A percentile compares a stretch with the other conserved stretches of the same genome.
Conservation (phyloP, 2,113 vertebrate genomes). For the Siniperca chuatsi region DNA sequence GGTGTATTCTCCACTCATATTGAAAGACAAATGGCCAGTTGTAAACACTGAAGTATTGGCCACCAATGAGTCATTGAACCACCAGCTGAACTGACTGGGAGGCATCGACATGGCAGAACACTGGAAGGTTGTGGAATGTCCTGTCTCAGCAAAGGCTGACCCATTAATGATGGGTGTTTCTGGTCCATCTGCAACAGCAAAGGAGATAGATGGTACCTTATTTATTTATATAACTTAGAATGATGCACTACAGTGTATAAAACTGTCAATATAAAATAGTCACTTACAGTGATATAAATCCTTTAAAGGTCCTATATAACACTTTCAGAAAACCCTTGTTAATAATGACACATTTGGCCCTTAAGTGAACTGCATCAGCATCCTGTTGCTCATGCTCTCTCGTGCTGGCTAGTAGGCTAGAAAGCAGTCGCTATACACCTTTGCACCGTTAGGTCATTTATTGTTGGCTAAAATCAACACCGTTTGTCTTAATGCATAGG, state of each 20-base stretch:
- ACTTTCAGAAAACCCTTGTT: no score
- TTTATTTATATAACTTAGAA: not conserved
- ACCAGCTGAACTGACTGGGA: constrained; percentile 70
- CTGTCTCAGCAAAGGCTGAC: constrained; percentile 51
- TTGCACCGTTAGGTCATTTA: no score
- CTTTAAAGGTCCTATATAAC: not conserved
- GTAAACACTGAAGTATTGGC: constrained; percentile 44
- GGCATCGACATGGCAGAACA: constrained; percentile 75
- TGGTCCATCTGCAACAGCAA: constrained; percentile 61
- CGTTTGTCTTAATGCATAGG: no score
- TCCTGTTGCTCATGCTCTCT: no score
- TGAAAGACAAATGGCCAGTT: constrained; percentile 34
- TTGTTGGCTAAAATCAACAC: no score
- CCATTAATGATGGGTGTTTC: constrained; percentile 43
- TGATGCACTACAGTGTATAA: not conserved
- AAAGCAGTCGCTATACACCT: no score
- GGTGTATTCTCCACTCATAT: constrained; percentile 75
- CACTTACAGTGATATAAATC: not conserved
- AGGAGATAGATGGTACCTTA: not conserved
- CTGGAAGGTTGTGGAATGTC: constrained; percentile 24
- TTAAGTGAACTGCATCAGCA: no score
- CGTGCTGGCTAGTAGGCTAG: no score
- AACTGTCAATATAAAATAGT: not conserved
- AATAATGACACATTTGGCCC: no score
- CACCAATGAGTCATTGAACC: constrained; percentile 53